phyloP scores from a whole-genome alignment of 2,113 vertebrate species.

The Pachyramphus minor region DNA sequence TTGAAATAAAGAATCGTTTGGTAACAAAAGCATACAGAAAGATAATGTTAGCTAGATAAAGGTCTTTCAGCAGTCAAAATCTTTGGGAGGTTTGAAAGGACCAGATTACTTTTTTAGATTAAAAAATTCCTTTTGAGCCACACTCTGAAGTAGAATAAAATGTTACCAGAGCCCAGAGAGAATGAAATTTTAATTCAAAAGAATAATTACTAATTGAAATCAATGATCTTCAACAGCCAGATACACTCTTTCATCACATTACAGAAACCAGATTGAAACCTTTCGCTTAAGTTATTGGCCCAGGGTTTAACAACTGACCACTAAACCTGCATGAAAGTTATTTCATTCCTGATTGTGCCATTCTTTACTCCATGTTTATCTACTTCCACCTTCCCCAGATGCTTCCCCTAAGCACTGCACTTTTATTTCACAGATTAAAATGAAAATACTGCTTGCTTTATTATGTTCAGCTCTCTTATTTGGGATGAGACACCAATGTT shows the following conservation, averaged over 20 bases:
- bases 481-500: constrained; percentile 7
- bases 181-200: neutral
- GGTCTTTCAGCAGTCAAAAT: neutral
- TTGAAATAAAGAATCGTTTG: neutral
- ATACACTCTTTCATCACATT: neutral
- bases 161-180: neutral
- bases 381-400: neutral
- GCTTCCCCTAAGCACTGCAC: neutral
- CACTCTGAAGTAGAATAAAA: neutral
- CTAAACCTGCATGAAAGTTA: neutral
- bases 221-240: neutral
- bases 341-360: neutral
- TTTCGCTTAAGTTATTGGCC: neutral
- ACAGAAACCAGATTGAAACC: neutral
- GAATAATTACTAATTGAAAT: neutral
- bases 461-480: constrained; percentile 20
- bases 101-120: neutral
- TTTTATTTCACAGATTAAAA: constrained; percentile 44
- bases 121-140: neutral
- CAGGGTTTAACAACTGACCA: neutral
- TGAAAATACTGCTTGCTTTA: constrained; percentile 27
- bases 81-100: neutral
- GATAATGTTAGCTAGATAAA: neutral
- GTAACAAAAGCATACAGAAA: neutral
- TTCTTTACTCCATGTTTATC: neutral